Evolutionary conservation across 2,113 vertebrate species (phyloP).

Genomic region (Hirundichthys speculiger): DNA sequence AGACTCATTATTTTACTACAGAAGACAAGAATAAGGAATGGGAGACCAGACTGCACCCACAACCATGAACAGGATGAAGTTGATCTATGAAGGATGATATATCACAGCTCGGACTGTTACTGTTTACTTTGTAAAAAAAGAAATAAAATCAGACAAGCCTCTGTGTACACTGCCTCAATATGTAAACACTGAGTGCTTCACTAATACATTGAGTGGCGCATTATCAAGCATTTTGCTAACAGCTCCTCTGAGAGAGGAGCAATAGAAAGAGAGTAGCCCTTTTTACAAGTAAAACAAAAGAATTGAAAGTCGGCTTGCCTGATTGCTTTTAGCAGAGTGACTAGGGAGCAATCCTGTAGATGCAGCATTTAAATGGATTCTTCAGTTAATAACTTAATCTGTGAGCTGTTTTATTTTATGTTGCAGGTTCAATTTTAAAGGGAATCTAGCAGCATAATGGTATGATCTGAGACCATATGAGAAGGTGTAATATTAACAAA

Average conservation of each 20-base stretch:
- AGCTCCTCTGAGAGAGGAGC: not conserved
- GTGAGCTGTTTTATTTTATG: not conserved
- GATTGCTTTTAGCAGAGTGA: not conserved
- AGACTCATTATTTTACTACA: no score
- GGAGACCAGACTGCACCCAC: no score
- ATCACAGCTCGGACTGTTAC: no score
- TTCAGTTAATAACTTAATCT: constrained; percentile 8
- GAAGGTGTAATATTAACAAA: not conserved
- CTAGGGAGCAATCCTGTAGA: not conserved
- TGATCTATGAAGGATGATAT: no score
- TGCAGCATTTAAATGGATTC: constrained; percentile 27
- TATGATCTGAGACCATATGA: not conserved
- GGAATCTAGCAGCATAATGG: not conserved
- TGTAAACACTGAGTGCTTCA: no score
- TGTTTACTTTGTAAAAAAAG: no score
- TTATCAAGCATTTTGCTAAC: not conserved
- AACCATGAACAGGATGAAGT: no score
- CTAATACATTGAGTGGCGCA: no score
- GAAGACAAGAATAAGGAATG: no score
- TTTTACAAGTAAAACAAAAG: not conserved
- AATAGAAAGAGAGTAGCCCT: not conserved
- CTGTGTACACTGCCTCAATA: no score
- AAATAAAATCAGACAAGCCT: no score
- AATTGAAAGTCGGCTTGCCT: not conserved
- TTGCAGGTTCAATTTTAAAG: constrained; percentile 6